phyloP scores from a whole-genome alignment of 2,888 invertebrate genomes.

The Drosophila trichaetosa region DNA sequence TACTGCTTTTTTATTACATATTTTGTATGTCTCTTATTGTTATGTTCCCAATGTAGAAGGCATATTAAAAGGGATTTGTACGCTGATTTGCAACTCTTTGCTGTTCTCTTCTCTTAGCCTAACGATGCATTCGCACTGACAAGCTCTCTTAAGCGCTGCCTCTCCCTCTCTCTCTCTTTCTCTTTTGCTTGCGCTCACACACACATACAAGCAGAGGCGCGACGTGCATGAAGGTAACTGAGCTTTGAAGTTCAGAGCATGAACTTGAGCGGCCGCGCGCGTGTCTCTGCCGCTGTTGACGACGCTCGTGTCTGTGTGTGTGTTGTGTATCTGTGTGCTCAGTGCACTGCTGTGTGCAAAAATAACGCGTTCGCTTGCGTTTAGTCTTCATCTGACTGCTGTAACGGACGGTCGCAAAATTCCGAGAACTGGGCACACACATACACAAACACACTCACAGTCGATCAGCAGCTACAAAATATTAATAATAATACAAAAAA shows the following conservation, averaged over 20 bases:
- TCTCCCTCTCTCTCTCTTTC: conserved; percentile 8
- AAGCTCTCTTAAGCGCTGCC: conserved; percentile 31
- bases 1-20: conserved; percentile 18
- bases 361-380: conserved; percentile 73
- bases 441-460: conserved; percentile 13
- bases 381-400: conserved; percentile 80
- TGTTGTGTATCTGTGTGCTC: conserved; percentile 37
- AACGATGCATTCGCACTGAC: conserved; percentile 7
- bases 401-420: conserved; percentile 78
- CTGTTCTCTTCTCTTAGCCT: conserved; percentile 24
- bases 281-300: conserved; percentile 56
- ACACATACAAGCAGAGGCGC: conserved; percentile 6
- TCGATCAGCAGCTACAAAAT: conserved; percentile 55
- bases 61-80: conserved; percentile 44
- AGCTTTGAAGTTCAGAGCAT: conserved; percentile 79
- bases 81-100: conserved; percentile 1
- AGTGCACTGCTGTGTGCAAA: conserved; percentile 74
- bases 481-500: conserved; percentile 8
- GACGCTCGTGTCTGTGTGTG: conserved; percentile 10
- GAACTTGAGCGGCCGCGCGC: conserved; percentile 73
- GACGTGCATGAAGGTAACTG: conserved; percentile 69
- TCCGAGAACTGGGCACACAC: conserved; percentile 35
- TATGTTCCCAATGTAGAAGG: conserved; percentile 27
- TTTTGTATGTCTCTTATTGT: conserved; percentile 35
- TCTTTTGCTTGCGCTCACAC: conserved; percentile 9